Base-by-base conservation (phyloP, 2,113 vertebrate genomes). In the Lipotes vexillifer region DNA sequence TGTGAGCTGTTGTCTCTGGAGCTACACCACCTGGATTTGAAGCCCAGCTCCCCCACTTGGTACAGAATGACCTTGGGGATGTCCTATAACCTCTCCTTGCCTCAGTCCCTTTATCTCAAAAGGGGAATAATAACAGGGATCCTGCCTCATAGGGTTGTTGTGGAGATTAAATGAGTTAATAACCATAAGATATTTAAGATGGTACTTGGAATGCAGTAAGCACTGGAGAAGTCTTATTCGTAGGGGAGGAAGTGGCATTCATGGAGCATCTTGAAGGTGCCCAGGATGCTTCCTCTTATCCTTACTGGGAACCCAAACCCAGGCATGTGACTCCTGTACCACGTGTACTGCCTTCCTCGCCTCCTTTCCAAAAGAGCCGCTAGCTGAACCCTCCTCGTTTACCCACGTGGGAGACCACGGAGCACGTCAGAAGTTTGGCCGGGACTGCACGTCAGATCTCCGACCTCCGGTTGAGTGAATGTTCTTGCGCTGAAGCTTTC, bases 321-420 rank as follows among this genome's bases (percentile, higher is more conserved):
- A 11, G 44, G 52, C 2, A 1, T 27, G 27, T 69, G 68, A 27
- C 44, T 87, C 2, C 18, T 2, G 0, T 1, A 1, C 15, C 2
- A 0, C 5, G 3, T 1, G 29, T 20, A 29, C 8, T 17, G 13
- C 12, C 52, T 88, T 38, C 72, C 61, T 68, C 0, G 0, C 66
- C 13, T 0, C 49, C 33, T 21, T 41, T 44, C 27, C 11, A 10
- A 46, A 33, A 61, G 9, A 38, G 41, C 33, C 4, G 0, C 14
- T 25, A 25, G 31, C 6, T 17, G 11, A 65, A 8, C 41, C 44
- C n/a, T 75, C n/a, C 46, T 72, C 27, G 2, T 25, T 61, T 52
- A 38, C 2, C 3, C 1, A 17, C 46, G 3, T 1, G 21, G 46
- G 93, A 59, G 52, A 15, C 36, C 38, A 2, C 1, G 8, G 0